These are phyloP conservation scores for Anolis sagrei DNA, from an alignment of 2,113 vertebrate species.

Conservation along the genomic window DNA sequence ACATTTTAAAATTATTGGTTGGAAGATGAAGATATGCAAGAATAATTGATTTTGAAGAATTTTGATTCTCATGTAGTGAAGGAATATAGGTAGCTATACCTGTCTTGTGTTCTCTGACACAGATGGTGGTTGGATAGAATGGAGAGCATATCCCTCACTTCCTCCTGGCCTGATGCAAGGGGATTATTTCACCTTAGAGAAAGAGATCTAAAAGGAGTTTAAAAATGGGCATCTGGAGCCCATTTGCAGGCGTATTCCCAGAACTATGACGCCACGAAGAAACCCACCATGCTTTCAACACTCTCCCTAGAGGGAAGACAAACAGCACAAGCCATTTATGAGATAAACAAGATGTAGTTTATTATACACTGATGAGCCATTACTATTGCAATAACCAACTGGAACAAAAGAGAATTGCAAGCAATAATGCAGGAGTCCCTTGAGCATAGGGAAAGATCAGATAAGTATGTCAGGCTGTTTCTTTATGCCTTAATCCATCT, in stretches of 20 bases:
- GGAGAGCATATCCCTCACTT: too few relatives aligned
- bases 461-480: slow-evolving; percentile 22
- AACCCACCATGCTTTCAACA: slow-evolving; percentile 40
- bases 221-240: slow-evolving; percentile 17
- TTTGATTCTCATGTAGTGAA: neutral
- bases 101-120: neutral
- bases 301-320: slow-evolving; percentile 31
- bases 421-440: slow-evolving; percentile 21
- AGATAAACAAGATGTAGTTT: slow-evolving; percentile 41
- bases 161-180: neutral
- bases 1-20: neutral
- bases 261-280: slow-evolving; percentile 12
- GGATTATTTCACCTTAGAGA: neutral
- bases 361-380: slow-evolving; percentile 44
- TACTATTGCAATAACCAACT: slow-evolving; percentile 38
- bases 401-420: slow-evolving; percentile 46
- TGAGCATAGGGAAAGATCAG: slow-evolving; percentile 30
- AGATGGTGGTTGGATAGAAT: neutral
- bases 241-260: slow-evolving; percentile 37
- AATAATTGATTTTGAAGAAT: neutral
- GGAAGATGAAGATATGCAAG: neutral
- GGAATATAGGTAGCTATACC: neutral
- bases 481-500: neutral
- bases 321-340: slow-evolving; percentile 12
- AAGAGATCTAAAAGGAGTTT: neutral